These are phyloP conservation scores for Globodera rostochiensis DNA, from an alignment of 1,140 invertebrate genomes.

Conservation along the genomic window DNA sequence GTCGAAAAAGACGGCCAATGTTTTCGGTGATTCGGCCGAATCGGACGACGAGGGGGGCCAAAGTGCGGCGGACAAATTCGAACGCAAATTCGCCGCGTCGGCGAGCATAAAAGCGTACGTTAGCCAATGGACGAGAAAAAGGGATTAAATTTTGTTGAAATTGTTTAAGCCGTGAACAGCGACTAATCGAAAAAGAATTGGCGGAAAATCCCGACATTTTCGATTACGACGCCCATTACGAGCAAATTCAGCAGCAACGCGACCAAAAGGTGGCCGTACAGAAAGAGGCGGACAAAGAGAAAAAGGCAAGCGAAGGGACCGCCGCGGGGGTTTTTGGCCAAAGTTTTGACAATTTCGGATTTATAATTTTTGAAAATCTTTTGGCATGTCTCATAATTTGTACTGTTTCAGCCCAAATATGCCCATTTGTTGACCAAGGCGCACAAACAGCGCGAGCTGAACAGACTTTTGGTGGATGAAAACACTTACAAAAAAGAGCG, in stretches of 20 bases:
- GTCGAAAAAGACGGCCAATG: constrained; percentile 8
- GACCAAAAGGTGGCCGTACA: constrained; percentile 35
- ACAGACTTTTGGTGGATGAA: constrained; percentile 39
- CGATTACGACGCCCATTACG: constrained; percentile 38
- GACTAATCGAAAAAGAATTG: constrained; percentile 33
- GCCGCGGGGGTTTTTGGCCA: background rate
- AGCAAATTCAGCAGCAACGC: constrained; percentile 27
- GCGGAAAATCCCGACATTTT: constrained; percentile 37
- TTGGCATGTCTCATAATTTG: background rate
- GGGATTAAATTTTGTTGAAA: background rate
- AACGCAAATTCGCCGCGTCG: constrained; percentile 28
- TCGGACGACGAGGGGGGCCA: constrained; percentile 33
- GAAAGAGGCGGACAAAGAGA: constrained; percentile 39
- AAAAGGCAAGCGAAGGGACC: constrained; percentile 20
- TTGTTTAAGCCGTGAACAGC: constrained; percentile 28
- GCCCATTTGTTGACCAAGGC: constrained; percentile 36
- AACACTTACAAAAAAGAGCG: constrained; percentile 42
- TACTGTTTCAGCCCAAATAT: constrained; percentile 40
- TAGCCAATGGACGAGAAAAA: background rate
- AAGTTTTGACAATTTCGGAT: background rate
- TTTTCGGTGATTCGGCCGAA: constrained; percentile 19
- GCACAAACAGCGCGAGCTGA: constrained; percentile 39
- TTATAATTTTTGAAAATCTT: background rate
- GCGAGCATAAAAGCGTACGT: constrained; percentile 12
- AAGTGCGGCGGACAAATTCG: constrained; percentile 19